These are phyloP conservation scores for Lerema accius DNA, from an alignment of 1,140 invertebrate genomes.

Conservation along the genomic window DNA sequence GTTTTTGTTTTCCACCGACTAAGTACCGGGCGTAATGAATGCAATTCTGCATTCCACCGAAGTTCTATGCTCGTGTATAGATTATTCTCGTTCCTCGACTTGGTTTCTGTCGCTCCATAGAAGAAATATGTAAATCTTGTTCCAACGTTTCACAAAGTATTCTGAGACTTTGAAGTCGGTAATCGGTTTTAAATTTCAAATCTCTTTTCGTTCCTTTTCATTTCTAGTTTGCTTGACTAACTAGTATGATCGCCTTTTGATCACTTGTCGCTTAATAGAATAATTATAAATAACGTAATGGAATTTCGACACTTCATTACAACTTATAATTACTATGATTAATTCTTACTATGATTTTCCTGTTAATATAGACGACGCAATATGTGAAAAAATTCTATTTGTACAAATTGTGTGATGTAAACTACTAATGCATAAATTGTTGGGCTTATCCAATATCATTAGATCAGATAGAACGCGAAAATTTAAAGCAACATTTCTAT, in stretches of 20 bases:
- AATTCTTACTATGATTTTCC: too few relatives aligned
- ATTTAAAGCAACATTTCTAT: not conserved
- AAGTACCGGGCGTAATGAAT: constrained; percentile 23
- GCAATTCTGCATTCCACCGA: constrained; percentile 13
- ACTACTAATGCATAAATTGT: too few relatives aligned
- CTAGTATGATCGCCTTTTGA: not conserved
- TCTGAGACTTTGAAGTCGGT: constrained; percentile 21
- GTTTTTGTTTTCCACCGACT: constrained; percentile 19
- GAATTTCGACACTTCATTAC: too few relatives aligned
- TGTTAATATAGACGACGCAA: too few relatives aligned
- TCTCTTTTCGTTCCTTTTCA: constrained; percentile 12
- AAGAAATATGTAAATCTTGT: constrained; percentile 26
- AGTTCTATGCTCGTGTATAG: constrained; percentile 5
- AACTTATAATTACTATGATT: too few relatives aligned
- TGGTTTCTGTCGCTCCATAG: constrained; percentile 10
- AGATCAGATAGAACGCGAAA: not conserved
- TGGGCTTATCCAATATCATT: too few relatives aligned
- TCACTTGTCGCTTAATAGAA: too few relatives aligned
- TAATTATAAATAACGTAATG: too few relatives aligned
- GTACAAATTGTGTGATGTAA: too few relatives aligned
- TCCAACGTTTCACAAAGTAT: constrained; percentile 24
- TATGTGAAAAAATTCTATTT: too few relatives aligned
- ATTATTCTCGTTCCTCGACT: constrained; percentile 2
- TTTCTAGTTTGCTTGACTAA: constrained; percentile 5
- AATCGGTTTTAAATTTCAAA: constrained; percentile 36